Evolutionary conservation across 2,797 vertebrate genomes (phyloP), one percentile per base, ranked within the genome.

Genomic region (Danio kyathit): DNA sequence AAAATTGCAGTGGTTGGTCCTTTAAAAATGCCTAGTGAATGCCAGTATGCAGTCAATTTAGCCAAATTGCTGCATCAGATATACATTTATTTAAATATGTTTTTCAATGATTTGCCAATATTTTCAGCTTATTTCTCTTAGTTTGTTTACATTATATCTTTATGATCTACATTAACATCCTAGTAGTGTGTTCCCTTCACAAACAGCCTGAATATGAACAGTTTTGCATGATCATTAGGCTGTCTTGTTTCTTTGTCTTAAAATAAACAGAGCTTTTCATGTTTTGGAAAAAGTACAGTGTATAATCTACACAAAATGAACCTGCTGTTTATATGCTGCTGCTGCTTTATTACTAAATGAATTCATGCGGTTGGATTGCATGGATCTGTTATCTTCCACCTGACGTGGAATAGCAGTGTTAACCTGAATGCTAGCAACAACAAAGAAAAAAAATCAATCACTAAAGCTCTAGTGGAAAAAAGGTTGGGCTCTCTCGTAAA

Each of bases 381-480:
- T 48, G 19, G 19, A 52, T 54, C 8, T 54, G 17, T 57, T 65
- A 44, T 76, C 40, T 56, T 57, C 49, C 7, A 21, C 7, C 48
- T 52, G 49, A 56, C 19, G 44, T 57, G 63, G 17, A 66, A 67
- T 40, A 48, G 43, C 6, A 48, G 63, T 52, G 61, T 56, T 76
- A 76, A 54, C 74, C 40, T 65, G 40, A 73, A 51, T 65, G 49
- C 17, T 76, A 61, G 48, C n/a, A 65, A 52, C 17, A 65, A 77
- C 63, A 38, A 38, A 65, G 19, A 5, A 9, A 46, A 57, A 89
- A 90, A 91, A 89, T 91, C 87, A 86, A 89, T 92, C 86, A 88
- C 29, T 85, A 73, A 60, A 60, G 66, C 6, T 51, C 67, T 74
- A 84, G 59, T 80, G 83, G 83, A 82, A 77, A 29, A 81, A 73